Evolutionary conservation across 92 coral and sea anemone genomes (phyloP), one percentile per base, ranked within the genome.

Genomic region (Zoanthus sociatus): DNA sequence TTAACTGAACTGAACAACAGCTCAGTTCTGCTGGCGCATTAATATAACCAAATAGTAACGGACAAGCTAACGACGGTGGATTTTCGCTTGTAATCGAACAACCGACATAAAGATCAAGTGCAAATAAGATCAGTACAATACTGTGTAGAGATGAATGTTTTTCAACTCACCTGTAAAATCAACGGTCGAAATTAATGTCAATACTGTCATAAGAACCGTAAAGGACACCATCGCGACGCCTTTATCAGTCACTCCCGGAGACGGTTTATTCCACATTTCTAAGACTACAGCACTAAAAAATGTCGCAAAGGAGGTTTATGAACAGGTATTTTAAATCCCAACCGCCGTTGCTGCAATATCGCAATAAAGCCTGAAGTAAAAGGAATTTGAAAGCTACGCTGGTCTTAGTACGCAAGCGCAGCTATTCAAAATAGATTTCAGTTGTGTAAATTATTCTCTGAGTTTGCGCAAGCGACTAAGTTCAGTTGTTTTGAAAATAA

Each of bases 351-450:
- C 76, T 63, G 75, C 85, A 37, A 74, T 58, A 48, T 71, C 60
- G 74, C 44, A 81, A 64, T 66, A 66, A 81, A 81, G 45, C 85
- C 7, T 56, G 46, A 71, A 26, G 71, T 63, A 78, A 78, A 81
- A 8, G 85, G 75, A 66, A 81, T 42, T 81, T 81, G 85, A 67
- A 81, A 81, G 26, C 56, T 55, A 67, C 85, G 75, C 72, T 81
- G 7, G 61, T 46, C 60, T 46, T 8, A 81, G 21, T 48, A 66
- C 85, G 85, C 75, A 42, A 64, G 85, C 85, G 85, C 21, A 81
- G 67, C 46, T 66, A 64, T 81, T 66, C 85, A 81, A 13, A 67
- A 66, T 11, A 18, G 55, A 47, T 81, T 66, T 46, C 74, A 10
- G 46, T 66, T 67, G 44, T 31, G 85, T 63, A 81, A 81, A 69